A percentile compares a stretch with the other conserved stretches of the same genome.
These are phyloP conservation scores for Hirudo medicinalis DNA, from an alignment of 1,140 invertebrate species.

Conservation along the genomic window DNA sequence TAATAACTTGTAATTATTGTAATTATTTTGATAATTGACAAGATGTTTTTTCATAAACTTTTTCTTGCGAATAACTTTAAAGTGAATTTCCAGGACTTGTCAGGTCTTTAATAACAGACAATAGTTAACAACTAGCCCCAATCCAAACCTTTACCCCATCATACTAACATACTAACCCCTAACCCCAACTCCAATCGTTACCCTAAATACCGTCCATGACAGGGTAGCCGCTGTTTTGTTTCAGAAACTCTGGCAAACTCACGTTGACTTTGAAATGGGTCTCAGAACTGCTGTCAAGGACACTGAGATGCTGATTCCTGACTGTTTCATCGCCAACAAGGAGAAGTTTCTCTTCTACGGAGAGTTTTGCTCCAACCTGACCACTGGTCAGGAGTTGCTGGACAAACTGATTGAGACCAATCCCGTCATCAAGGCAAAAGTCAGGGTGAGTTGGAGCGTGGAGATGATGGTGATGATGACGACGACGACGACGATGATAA, in stretches of 20 bases:
- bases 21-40: too few species aligned
- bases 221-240: conserved; percentile 13
- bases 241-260: conserved; percentile 70
- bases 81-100: too few species aligned
- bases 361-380: conserved; percentile 83
- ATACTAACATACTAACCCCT: too few species aligned
- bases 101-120: too few species aligned
- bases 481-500: neutral
- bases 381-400: conserved; percentile 59
- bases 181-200: too few species aligned
- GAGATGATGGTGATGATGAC: neutral
- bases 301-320: conserved; percentile 33
- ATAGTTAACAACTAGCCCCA: too few species aligned
- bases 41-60: too few species aligned
- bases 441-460: conserved; percentile 39
- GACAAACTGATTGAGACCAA: conserved; percentile 58
- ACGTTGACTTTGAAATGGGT: conserved; percentile 66
- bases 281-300: conserved; percentile 50
- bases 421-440: conserved; percentile 47
- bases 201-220: too few species aligned
- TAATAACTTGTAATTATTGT: too few species aligned
- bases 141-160: too few species aligned
- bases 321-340: conserved; percentile 75
- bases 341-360: conserved; percentile 84
- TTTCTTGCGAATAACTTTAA: too few species aligned